These are phyloP conservation scores for Philaenus spumarius DNA, from an alignment of 1,140 invertebrate species.

Conservation along the genomic window DNA sequence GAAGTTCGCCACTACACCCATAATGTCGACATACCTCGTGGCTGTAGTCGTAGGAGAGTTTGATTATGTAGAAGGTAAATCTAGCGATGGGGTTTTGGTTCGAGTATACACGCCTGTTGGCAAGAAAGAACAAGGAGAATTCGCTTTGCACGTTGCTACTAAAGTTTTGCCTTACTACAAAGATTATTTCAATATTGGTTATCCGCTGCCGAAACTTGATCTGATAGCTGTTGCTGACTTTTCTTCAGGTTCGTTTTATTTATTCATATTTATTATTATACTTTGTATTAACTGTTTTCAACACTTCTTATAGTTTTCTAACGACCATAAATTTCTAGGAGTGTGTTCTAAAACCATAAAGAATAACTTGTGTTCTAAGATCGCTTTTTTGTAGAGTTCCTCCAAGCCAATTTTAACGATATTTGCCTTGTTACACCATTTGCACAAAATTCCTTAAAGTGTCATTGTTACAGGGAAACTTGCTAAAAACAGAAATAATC, in stretches of 20 bases:
- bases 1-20: slow-evolving; percentile 77
- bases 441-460: too few species aligned
- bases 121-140: slow-evolving; percentile 86
- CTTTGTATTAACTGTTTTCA: too few species aligned
- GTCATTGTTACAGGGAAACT: too few species aligned
- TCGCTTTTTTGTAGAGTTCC: too few species aligned
- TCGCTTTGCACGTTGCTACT: slow-evolving; percentile 80
- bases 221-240: slow-evolving; percentile 93
- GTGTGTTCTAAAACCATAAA: too few species aligned
- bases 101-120: slow-evolving; percentile 89
- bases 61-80: slow-evolving; percentile 81
- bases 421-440: too few species aligned
- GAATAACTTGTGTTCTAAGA: too few species aligned
- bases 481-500: too few species aligned
- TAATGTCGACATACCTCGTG: slow-evolving; percentile 96
- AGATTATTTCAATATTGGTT: slow-evolving; percentile 89
- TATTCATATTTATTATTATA: too few species aligned
- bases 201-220: slow-evolving; percentile 94
- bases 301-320: too few species aligned
- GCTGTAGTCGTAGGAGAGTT: slow-evolving; percentile 91
- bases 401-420: too few species aligned
- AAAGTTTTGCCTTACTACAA: slow-evolving; percentile 86
- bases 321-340: too few species aligned
- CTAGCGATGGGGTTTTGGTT: slow-evolving; percentile 73
- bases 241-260: slow-evolving; percentile 58